Evolutionary conservation across 2,888 invertebrate genomes (phyloP), one percentile per base, ranked within the genome.

Genomic region (Abrostola tripartita): DNA sequence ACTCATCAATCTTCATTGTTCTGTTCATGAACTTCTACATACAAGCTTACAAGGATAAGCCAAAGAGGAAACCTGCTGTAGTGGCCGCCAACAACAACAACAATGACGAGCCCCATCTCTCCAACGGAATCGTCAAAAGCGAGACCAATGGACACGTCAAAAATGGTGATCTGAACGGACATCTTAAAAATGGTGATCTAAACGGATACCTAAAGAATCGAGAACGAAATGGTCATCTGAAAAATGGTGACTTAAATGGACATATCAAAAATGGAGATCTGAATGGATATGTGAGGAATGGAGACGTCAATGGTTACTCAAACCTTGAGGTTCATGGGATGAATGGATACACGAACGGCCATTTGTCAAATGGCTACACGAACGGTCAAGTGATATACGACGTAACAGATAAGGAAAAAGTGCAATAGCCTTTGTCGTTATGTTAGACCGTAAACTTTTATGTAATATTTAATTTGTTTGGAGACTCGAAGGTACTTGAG

Each of bases 1-100:
- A 98, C 88, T 97, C 98, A 6, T 95, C 96, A 41, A 97, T 99
- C 84, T 99, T 99, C 96, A 98, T 99, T 91, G 96, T 96, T 12
- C 96, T 99, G 64, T 99, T 99, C 95, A 97, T 96, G 83, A 97
- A 99, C 92, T 99, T 99, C 95, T 99, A 99, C 93, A 95, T 97
- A 76, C 97, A 97, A 87, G 97, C 97, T 36, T 98, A 98, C 94
- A 95, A 87, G 52, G 83, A 69, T 24, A 78, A 66, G 42, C 78
- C 82, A 9, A 85, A 81, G 50, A 52, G 2, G 40, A 74, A 60
- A 24, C 50, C 59, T n/a, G 41, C 24, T 24, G 74, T 68, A 37
- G 74, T 78, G 0, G 79, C 85, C 41, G 62, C 76, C 37, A 86
- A 81, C 71, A 79, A 81, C 40, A 81, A 79, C 62, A 77, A 78